Percentiles rank a stretch among this genome's conserved stretches.
Evolutionary conservation across 2,888 invertebrate species (phyloP).

Genomic region (Apamea sordens): DNA sequence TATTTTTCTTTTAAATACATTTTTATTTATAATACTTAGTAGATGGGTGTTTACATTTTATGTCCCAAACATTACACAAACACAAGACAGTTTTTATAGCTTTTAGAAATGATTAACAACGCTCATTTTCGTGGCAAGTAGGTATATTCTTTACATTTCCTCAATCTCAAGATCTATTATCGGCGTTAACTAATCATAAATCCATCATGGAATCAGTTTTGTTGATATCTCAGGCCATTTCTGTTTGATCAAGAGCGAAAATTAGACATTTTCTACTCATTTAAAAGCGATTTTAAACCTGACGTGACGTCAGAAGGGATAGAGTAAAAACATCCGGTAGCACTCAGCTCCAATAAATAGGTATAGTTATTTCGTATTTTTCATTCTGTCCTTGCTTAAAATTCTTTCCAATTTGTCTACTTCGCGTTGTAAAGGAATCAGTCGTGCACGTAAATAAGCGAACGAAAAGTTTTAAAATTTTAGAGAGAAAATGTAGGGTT

Average conservation of each 20-base stretch:
- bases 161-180: slow-evolving; percentile 39
- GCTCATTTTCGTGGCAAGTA: slow-evolving; percentile 5
- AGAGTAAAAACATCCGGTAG: slow-evolving; percentile 33
- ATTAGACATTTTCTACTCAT: slow-evolving; percentile 13
- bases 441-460: slow-evolving; percentile 41
- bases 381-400: slow-evolving; percentile 17
- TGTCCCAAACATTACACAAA: slow-evolving; percentile 11
- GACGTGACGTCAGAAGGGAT: slow-evolving; percentile 38
- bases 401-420: slow-evolving; percentile 31
- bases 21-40: slow-evolving; percentile 1
- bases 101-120: slow-evolving; percentile 29
- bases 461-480: slow-evolving; percentile 27
- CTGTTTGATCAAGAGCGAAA: slow-evolving; percentile 40
- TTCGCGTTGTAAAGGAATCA: slow-evolving; percentile 31
- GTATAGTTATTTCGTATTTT: slow-evolving; percentile 16
- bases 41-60: slow-evolving; percentile 22
- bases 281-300: slow-evolving; percentile 35
- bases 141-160: slow-evolving; percentile 32
- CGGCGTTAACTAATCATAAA: slow-evolving; percentile 43
- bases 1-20: background rate
- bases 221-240: slow-evolving; percentile 42
- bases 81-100: slow-evolving; percentile 6
- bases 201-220: slow-evolving; percentile 34
- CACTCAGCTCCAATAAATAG: slow-evolving; percentile 24
- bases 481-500: slow-evolving; percentile 1